Percentiles rank a stretch among this genome's conserved stretches.
Conservation (phyloP, 2,113 vertebrate genomes). For the Natator depressus region DNA sequence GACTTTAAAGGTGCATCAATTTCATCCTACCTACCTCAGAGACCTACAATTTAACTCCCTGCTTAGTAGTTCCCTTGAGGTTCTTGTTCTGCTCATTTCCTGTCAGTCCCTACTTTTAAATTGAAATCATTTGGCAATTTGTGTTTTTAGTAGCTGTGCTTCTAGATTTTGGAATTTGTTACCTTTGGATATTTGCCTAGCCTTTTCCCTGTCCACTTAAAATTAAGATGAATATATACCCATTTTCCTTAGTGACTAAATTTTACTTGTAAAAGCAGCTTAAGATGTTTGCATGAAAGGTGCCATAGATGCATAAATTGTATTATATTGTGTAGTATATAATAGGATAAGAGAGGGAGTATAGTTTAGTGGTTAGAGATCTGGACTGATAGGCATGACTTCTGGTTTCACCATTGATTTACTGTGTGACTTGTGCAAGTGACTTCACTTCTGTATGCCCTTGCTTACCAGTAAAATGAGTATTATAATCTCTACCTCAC, state of each 20-base stretch:
- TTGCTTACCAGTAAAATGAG: conserved; percentile 25
- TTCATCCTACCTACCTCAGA: conserved; percentile 46
- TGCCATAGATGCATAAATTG: conserved; percentile 40
- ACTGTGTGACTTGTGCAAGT: conserved; percentile 49
- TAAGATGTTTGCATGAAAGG: not conserved
- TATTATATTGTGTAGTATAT: conserved; percentile 8
- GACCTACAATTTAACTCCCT: conserved; percentile 62
- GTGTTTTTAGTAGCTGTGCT: conserved; percentile 38
- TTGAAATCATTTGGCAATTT: conserved; percentile 24
- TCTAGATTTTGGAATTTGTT: conserved; percentile 50
- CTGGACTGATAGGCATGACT: conserved; percentile 34
- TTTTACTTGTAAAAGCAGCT: conserved; percentile 5
- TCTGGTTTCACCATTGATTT: conserved; percentile 38
- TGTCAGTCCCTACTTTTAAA: conserved; percentile 50
- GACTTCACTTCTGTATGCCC: conserved; percentile 17
- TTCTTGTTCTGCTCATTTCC: conserved; percentile 55
- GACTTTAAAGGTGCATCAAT: conserved; percentile 51
- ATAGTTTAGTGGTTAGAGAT: conserved; percentile 66
- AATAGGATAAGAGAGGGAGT: conserved; percentile 45
- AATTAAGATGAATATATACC: conserved; percentile 5
- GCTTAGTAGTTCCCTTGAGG: conserved; percentile 34
- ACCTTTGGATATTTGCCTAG: conserved; percentile 21
- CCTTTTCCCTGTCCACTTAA: conserved; percentile 29
- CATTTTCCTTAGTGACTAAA: not conserved
- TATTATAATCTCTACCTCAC: conserved; percentile 26